Percentiles rank a stretch among this genome's conserved stretches.
Conservation (phyloP, 2,888 invertebrate species). For the Nemapogon koenigi region DNA sequence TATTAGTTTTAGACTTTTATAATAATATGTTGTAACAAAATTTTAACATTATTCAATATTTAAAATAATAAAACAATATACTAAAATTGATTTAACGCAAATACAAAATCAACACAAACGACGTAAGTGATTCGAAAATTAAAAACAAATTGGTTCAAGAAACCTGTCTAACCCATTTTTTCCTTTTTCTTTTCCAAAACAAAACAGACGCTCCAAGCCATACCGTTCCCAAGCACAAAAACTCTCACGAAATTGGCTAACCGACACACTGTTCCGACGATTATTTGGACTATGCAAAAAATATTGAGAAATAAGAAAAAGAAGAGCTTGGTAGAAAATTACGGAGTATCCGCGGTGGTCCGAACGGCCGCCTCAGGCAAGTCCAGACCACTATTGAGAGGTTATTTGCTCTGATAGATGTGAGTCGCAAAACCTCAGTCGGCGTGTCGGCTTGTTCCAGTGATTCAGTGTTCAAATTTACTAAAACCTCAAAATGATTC, state of each 20-base stretch:
- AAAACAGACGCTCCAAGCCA: slow-evolving; percentile 4
- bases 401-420: slow-evolving; percentile 9
- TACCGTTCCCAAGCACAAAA: slow-evolving; percentile 7
- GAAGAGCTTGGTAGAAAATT: slow-evolving; percentile 10
- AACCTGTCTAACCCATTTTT: slow-evolving; percentile 5
- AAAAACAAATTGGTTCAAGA: slow-evolving; percentile 1
- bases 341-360: slow-evolving; percentile 9
- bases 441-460: slow-evolving; percentile 9
- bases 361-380: slow-evolving; percentile 2
- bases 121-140: slow-evolving; percentile 1
- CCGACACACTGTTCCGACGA: slow-evolving; percentile 7
- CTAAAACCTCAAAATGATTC: too few species aligned
- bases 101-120: slow-evolving; percentile 3
- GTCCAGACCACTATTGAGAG: slow-evolving; percentile 8
- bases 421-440: slow-evolving; percentile 6
- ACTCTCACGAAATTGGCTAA: slow-evolving; percentile 9
- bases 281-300: slow-evolving; percentile 9
- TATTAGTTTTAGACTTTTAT: too few species aligned
- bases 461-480: too few species aligned
- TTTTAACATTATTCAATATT: too few species aligned
- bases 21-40: too few species aligned
- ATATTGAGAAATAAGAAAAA: slow-evolving; percentile 6
- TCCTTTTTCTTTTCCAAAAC: background rate
- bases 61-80: too few species aligned
- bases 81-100: slow-evolving; percentile 7